Evolutionary conservation across 2,797 vertebrate genomes (phyloP), one percentile per base, ranked within the genome.

Genomic region (Hipposideros larvatus): DNA sequence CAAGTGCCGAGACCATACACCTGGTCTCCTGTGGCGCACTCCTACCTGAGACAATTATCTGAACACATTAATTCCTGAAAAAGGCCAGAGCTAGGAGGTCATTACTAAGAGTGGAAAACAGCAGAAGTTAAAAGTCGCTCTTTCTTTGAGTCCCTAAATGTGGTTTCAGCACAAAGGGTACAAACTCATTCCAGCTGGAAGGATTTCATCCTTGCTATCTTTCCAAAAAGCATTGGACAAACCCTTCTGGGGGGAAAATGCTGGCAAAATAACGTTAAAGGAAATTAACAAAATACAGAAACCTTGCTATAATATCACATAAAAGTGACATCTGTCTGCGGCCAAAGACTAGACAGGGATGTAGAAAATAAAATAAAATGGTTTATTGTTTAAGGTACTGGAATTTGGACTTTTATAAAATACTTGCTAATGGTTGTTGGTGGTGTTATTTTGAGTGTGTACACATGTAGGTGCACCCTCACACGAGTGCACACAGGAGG

Each of bases 401-500:
- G 15, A 79, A 55, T 55, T 46, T 48, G 8, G 6, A 14, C 51
- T 65, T 68, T 34, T 31, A 73, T n/a, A 19, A 48, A 78, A 3
- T 15, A n/a, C 9, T 4, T n/a, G 7, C 9, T 4, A 18, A 22
- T 6, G 5, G 9, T 19, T 13, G 34, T 41, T 19, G 21, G 51
- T 15, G 10, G 34, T 34, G 34, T 34, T 34, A 34, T 34, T 34
- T 34, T 34, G 34, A 34, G 34, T 34, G 34, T 34, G 34, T 34
- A 34, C 34, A 34, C 34, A 34, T 34, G 34, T 34, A 34, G 34
- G 34, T 34, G 34, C 34, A 34, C 34, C 34, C 34, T 34, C 34
- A 34, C 34, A 34, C 34, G 3, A 34, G 34, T 3, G 1, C 1
- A 3, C 2, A 19, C 0, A 0, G 1, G 21, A 0, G 1, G 21